Evolutionary conservation across 2,888 invertebrate species (phyloP), one percentile per base, ranked within the genome.

Genomic region (Protophormia terraenovae): DNA sequence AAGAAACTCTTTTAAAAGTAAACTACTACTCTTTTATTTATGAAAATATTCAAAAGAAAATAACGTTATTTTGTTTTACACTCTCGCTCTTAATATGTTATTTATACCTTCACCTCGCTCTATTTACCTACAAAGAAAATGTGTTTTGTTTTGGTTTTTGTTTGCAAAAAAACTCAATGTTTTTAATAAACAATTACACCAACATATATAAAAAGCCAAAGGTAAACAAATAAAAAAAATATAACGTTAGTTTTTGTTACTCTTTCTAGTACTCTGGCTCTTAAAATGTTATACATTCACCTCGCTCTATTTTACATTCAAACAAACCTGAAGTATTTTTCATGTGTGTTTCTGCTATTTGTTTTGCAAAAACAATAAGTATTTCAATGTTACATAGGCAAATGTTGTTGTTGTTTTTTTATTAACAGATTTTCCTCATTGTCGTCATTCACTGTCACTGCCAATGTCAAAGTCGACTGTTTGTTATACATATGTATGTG

Each of bases 381-480:
- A n/a, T 50, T 60, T 79, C 71, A 79, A 64, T 79, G 72, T 72
- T 79, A 72, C n/a, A 71, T 55, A 35, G 38, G 12, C 24, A 2
- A 64, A 22, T 73, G 24, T 27, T 78, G 67, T 62, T 22, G 12
- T 38, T 73, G 27, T 69, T 62, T 7, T 60, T 60, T 47, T 47
- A 29, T 80, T 66, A 47, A 53, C 67, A 71, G 78, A 83, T 83
- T 84, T 84, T 83, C 83, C 79, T 84, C 84, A 83, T 84, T 87
- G 84, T 73, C 81, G 84, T 86, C 84, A 83, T 83, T 83, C 71
- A 81, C 77, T 86, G 84, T 82, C 86, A 86, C 80, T 88, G 86
- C 83, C 88, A 89, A 86, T 87, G 87, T 82, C 89, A 88, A 86
- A 88, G 89, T 87, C 88, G 79, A 47, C 64, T 76, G 60, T 77